phyloP scores from a whole-genome alignment of 1,140 invertebrate genomes.

The Eupeodes corollae region DNA sequence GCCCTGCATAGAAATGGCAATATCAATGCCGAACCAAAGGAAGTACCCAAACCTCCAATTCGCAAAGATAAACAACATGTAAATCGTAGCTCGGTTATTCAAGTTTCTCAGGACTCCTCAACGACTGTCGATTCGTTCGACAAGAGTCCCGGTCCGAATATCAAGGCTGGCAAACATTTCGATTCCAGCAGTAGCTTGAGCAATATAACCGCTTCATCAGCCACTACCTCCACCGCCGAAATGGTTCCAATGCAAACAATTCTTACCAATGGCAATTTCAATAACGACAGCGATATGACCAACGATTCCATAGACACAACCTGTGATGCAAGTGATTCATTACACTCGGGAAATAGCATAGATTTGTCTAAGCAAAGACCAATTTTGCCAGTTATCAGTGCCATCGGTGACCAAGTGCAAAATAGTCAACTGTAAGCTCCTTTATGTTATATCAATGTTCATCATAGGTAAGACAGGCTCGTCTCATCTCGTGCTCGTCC shows the following conservation, averaged over 20 bases:
- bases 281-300: slow-evolving; percentile 18
- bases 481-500: too few relatives aligned
- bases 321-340: too few relatives aligned
- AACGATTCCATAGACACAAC: too few relatives aligned
- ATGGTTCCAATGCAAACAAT: slow-evolving; percentile 27
- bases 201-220: too few relatives aligned
- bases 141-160: slow-evolving; percentile 13
- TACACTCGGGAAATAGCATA: too few relatives aligned
- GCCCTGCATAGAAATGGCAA: neutral
- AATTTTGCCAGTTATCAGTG: too few relatives aligned
- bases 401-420: too few relatives aligned
- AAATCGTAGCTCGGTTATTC: slow-evolving; percentile 31
- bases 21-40: slow-evolving; percentile 10
- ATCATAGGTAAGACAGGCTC: too few relatives aligned
- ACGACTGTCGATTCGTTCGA: slow-evolving; percentile 10
- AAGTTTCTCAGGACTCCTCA: slow-evolving; percentile 23
- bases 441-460: too few relatives aligned
- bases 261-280: slow-evolving; percentile 30
- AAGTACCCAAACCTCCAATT: slow-evolving; percentile 25
- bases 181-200: slow-evolving; percentile 8
- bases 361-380: too few relatives aligned
- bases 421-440: too few relatives aligned
- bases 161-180: slow-evolving; percentile 16
- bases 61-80: slow-evolving; percentile 34
- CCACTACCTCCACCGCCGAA: slow-evolving; percentile 12